phyloP scores from a whole-genome alignment of 2,888 invertebrate species.

The Orgyia antiqua region DNA sequence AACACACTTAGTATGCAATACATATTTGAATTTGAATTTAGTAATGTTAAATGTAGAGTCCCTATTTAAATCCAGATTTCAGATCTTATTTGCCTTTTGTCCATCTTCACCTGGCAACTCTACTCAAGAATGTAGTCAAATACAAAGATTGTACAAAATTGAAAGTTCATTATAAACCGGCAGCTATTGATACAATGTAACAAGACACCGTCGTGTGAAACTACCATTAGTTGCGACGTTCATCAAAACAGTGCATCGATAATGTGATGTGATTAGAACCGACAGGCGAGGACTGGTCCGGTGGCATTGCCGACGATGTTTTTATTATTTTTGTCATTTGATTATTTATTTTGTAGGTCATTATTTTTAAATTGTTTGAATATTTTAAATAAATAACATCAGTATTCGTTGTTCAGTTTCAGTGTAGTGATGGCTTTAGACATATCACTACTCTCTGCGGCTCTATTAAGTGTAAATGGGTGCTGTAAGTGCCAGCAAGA shows the following conservation, averaged over 20 bases:
- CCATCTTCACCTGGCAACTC: not conserved
- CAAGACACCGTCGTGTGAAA: conserved; percentile 45
- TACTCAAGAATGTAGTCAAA: not conserved
- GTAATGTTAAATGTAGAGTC: too few relatives aligned
- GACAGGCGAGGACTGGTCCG: conserved; percentile 33
- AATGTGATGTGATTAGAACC: conserved; percentile 44
- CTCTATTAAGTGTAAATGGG: too few relatives aligned
- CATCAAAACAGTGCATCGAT: conserved; percentile 52
- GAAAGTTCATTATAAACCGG: conserved; percentile 5
- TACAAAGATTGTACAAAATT: conserved; percentile 2
- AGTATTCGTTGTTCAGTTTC: too few relatives aligned
- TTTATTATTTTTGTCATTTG: conserved; percentile 13
- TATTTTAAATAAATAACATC: too few relatives aligned
- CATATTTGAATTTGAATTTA: too few relatives aligned
- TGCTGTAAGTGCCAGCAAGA: too few relatives aligned
- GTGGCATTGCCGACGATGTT: conserved; percentile 25
- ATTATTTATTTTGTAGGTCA: conserved; percentile 26
- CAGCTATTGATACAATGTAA: conserved; percentile 39
- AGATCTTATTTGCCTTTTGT: too few relatives aligned
- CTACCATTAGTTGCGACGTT: conserved; percentile 55
- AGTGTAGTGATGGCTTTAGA: too few relatives aligned
- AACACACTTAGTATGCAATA: too few relatives aligned
- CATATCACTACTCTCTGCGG: not conserved
- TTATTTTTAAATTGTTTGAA: conserved; percentile 7
- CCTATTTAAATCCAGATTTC: too few relatives aligned